Base-by-base conservation (phyloP, 2,797 vertebrate genomes). In the Paramormyrops hopkinsi region DNA sequence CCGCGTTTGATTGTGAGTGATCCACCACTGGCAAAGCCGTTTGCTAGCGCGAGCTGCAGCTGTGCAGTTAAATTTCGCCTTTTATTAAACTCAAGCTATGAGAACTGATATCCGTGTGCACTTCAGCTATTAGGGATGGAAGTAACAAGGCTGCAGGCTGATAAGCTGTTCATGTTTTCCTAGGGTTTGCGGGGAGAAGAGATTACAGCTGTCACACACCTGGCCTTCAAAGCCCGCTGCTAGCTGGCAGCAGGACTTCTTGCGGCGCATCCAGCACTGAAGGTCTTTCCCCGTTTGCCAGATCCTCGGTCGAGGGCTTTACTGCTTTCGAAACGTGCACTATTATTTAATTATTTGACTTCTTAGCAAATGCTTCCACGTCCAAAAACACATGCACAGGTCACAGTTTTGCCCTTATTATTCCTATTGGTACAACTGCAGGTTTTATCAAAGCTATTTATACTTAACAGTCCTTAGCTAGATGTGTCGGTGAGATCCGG, bases 171-270 rank as follows among this genome's bases (percentile, higher is more conserved):
- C 33, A 41, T 41, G 51, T 87, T 37, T 37, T 87, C 86, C 33
- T 37, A 44, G 53, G 33, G 53, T 56, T 51, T 87, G 53, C 19
- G 19, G 53, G 86, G 50, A 54, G 86, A 59, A 62, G 53, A 87
- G 86, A 87, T 87, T 87, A 87, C 19, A 87, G 33, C 86, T 59
- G 53, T 59, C 53, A 87, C 33, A 87, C 37, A 87, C 51, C 86
- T 87, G 86, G 86, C 54, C 53, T 87, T 59, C 51, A 59, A 56
- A 56, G 86, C 22, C 12, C 17, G 29, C 51, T 51, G 46, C 50
- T 51, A 48, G 54, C 87, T 54, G 48, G 12, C 84, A 54, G 12
- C 84, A 86, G 48, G 51, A 54, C 12, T 54, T 87, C 86, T 59
- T 2, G 29, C 53, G 44, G 51, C 11, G 33, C 86, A 59, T 41